Conservation (phyloP, 2,113 vertebrate genomes). For the Eudyptes chrysolophus region DNA sequence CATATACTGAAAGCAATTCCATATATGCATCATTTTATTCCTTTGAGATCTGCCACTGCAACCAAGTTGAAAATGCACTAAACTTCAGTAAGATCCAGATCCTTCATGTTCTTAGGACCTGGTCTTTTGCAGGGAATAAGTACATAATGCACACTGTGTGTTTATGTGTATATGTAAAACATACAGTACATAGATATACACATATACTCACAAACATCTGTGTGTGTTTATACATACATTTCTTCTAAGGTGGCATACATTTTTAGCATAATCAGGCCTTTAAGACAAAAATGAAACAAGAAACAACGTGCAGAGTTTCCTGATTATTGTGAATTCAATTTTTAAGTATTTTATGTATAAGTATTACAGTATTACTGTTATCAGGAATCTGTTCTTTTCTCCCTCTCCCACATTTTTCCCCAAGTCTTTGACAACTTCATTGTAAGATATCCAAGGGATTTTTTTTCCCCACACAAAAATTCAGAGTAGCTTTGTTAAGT, state of each 20-base stretch:
- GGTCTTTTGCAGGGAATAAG: neutral
- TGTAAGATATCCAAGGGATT: neutral
- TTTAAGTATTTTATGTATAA: neutral
- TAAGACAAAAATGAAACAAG: neutral
- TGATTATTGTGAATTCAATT: neutral
- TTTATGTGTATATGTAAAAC: fast-evolving
- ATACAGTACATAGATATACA: neutral
- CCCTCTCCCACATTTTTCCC: neutral
- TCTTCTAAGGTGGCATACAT: neutral
- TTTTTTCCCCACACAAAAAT: neutral
- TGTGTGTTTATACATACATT: neutral
- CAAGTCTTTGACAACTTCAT: neutral
- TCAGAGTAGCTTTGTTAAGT: neutral
- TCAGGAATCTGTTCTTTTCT: neutral
- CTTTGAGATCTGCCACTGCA: neutral
- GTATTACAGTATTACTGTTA: neutral
- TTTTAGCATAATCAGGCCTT: neutral
- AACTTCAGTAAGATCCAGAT: neutral
- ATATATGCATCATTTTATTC: neutral
- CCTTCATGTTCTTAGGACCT: neutral
- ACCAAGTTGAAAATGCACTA: neutral
- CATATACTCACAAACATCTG: neutral
- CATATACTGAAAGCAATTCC: neutral
- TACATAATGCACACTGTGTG: neutral
- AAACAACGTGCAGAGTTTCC: neutral